phyloP scores from a whole-genome alignment of 2,888 invertebrate species.

The Hirtodrosophila histrioides region DNA sequence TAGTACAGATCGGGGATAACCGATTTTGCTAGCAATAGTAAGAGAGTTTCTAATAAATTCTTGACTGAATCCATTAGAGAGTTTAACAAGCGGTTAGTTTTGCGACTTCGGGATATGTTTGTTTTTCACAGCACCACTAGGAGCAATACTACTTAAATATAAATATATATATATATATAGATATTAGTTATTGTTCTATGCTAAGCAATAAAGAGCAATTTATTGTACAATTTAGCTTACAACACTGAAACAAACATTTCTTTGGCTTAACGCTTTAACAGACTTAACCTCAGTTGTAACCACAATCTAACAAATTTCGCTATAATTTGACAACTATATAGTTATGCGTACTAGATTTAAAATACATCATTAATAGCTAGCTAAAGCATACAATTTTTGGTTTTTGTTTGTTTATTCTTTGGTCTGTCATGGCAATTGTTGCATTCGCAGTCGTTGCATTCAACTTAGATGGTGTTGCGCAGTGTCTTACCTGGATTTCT shows the following conservation, averaged over 20 bases:
- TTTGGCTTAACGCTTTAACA: constrained; percentile 39
- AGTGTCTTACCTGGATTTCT: constrained; percentile 86
- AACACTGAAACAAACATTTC: constrained; percentile 19
- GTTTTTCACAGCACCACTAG: constrained; percentile 35
- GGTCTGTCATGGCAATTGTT: constrained; percentile 38
- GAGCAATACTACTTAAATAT: constrained; percentile 9
- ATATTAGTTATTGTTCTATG: background rate
- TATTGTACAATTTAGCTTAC: constrained; percentile 9
- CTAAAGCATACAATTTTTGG: constrained; percentile 45
- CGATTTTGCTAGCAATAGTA: constrained; percentile 13
- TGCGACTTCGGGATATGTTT: constrained; percentile 42
- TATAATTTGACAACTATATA: constrained; percentile 42
- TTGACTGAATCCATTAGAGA: constrained; percentile 25
- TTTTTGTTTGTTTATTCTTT: constrained; percentile 14
- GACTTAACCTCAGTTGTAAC: constrained; percentile 58
- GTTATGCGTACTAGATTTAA: constrained; percentile 30
- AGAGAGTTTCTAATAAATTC: constrained; percentile 4
- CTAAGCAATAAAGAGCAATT: constrained; percentile 15
- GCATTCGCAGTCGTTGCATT: constrained; percentile 10
- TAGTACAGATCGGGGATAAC: constrained; percentile 28
- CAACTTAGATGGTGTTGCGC: constrained; percentile 60
- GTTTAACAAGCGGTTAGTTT: constrained; percentile 36
- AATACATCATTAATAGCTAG: constrained; percentile 37
- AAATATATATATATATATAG: constrained; percentile 1
- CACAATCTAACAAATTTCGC: constrained; percentile 31